Base-by-base conservation (phyloP, 1,140 invertebrate species). In the Andricus grossulariae region DNA sequence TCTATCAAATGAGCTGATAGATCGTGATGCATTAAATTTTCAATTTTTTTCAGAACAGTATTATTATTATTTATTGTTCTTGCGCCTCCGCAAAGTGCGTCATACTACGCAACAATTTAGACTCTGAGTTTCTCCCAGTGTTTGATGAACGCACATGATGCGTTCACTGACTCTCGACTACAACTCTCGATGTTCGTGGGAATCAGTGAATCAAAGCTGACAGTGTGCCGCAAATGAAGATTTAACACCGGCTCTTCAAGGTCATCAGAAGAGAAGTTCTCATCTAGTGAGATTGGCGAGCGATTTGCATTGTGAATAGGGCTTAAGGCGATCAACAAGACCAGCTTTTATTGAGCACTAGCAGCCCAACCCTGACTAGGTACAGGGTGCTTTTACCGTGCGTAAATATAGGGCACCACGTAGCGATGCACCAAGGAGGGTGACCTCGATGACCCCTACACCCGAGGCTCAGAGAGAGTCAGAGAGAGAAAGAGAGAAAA, bases 391-490 rank as follows among this genome's bases (percentile, higher is more conserved):
- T 81, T 75, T 80, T 85, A 80, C 73, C 82, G 78, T 84, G 78
- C 83, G 82, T 83, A 86, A 84, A 86, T 85, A 85, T 84, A 85
- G 84, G 82, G 85, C 83, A 83, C 72, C 80, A 84, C 80, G 79
- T 80, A 83, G 75, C 75, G 82, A 81, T 84, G 75, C 78, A 76
- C 81, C 73, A 73, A 71, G 77, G 78, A 82, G 82, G 80, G 82
- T 83, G 82, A 84, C 83, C 82, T 79, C 77, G 71, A 76, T 81
- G 83, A 83, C 82, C 82, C 72, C 66, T 71, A 75, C 79, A 80
- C 72, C 66, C 74, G 80, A 81, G 75, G 75, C 79, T 74, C 70
- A 55, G 60, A 73, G 74, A 60, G 76, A 80, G 75, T 50, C 51
- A 72, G 72, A 73, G 74, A 50, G 70, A 80, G 72, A 81, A 79